Conservation (phyloP, 1,140 invertebrate species). For the Mya arenaria region DNA sequence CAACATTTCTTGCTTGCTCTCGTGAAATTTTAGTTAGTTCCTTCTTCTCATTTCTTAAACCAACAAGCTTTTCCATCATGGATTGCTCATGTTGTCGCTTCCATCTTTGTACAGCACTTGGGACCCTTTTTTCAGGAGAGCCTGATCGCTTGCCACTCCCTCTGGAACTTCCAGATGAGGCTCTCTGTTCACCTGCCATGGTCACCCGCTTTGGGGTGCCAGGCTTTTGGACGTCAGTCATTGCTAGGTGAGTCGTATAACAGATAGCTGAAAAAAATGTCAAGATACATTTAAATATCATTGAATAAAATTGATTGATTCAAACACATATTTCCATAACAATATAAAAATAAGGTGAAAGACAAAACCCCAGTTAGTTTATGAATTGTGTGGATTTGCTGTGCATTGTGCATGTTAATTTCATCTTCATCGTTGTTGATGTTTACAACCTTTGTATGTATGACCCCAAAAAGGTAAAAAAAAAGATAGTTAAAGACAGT, state of each 20-base stretch:
- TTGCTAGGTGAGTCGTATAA: slow-evolving; percentile 27
- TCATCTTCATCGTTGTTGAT: no score
- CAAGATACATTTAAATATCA: neutral
- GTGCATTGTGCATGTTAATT: no score
- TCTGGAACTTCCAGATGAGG: slow-evolving; percentile 39
- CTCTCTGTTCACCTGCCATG: slow-evolving; percentile 42
- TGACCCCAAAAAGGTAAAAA: no score
- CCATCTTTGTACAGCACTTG: slow-evolving; percentile 74
- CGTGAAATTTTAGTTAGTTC: slow-evolving; percentile 65
- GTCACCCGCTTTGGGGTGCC: slow-evolving; percentile 61
- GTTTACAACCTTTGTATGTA: no score
- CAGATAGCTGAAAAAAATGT: neutral
- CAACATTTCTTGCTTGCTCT: slow-evolving; percentile 71
- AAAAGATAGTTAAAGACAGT: no score
- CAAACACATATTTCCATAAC: no score
- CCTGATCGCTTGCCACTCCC: slow-evolving; percentile 56
- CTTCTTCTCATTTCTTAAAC: slow-evolving; percentile 75
- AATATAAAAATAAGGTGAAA: no score
- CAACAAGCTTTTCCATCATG: slow-evolving; percentile 76
- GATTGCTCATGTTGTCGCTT: slow-evolving; percentile 77
- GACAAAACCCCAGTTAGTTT: no score
- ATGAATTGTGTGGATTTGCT: no score
- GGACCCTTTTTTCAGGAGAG: slow-evolving; percentile 54
- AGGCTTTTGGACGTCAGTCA: slow-evolving; percentile 63
- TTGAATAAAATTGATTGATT: neutral